Evolutionary conservation across 1,140 invertebrate genomes (phyloP).

Genomic region (Drosophila burlai): DNA sequence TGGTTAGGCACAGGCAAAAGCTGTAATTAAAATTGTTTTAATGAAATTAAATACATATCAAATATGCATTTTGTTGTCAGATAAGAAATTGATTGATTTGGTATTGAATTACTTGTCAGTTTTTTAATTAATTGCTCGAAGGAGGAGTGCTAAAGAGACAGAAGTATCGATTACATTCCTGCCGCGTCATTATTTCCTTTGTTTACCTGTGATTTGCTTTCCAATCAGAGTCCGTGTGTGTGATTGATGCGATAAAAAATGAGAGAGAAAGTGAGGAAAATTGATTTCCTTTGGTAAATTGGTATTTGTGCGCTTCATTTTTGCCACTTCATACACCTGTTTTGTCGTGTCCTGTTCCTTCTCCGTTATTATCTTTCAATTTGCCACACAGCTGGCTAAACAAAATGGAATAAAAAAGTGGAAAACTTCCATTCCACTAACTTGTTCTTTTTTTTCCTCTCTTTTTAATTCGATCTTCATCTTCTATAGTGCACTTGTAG

Average conservation of each 20-base stretch:
- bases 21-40: conserved; percentile 7
- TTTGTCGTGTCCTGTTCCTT: conserved; percentile 21
- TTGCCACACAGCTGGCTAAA: conserved; percentile 74
- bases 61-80: conserved; percentile 1
- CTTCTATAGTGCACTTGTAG: background rate
- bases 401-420: conserved; percentile 23
- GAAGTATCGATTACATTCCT: conserved; percentile 13
- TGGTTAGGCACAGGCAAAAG: background rate
- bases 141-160: background rate
- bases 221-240: conserved; percentile 18
- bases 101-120: conserved; percentile 4
- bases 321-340: conserved; percentile 41
- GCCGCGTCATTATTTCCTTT: conserved; percentile 22
- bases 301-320: conserved; percentile 16
- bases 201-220: conserved; percentile 40
- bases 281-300: conserved; percentile 40
- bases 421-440: conserved; percentile 41
- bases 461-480: conserved; percentile 22
- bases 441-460: conserved; percentile 28
- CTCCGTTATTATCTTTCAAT: conserved; percentile 77
- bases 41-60: conserved; percentile 1
- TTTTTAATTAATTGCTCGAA: conserved; percentile 12
- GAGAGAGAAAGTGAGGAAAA: conserved; percentile 14
- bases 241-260: conserved; percentile 26
- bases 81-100: conserved; percentile 12